A percentile compares a stretch with the other conserved stretches of the same genome.
These are phyloP conservation scores for Coilia nasus DNA, from an alignment of 2,797 vertebrate genomes.

Conservation along the genomic window DNA sequence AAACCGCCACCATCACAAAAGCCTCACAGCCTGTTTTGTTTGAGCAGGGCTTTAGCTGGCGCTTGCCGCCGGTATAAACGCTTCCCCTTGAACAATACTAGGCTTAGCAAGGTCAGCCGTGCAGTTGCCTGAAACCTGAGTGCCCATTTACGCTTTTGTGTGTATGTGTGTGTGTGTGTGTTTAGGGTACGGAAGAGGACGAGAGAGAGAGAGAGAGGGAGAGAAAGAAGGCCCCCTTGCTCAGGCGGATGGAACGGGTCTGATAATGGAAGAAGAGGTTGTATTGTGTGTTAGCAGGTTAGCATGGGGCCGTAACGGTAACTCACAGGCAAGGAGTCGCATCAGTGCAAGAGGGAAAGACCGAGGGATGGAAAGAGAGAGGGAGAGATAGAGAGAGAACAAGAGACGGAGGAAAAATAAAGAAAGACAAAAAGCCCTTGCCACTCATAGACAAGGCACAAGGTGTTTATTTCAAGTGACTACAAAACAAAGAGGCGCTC, in stretches of 20 bases:
- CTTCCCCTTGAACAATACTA: slow-evolving; percentile 53
- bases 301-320: slow-evolving; percentile 3
- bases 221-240: slow-evolving; percentile 22
- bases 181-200: slow-evolving; percentile 1
- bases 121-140: slow-evolving; percentile 45
- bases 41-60: slow-evolving; percentile 36
- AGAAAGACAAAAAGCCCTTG: neutral
- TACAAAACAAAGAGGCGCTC: neutral
- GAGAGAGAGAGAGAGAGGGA: neutral
- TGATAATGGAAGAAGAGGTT: slow-evolving; percentile 32
- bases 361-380: neutral
- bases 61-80: slow-evolving; percentile 42
- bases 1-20: slow-evolving; percentile 14
- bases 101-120: slow-evolving; percentile 54
- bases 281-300: slow-evolving; percentile 35
- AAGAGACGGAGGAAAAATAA: no score
- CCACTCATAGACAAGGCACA: neutral
- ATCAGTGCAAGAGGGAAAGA: neutral
- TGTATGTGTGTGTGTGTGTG: slow-evolving; percentile 30
- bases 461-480: slow-evolving; percentile 17
- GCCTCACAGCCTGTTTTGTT: slow-evolving; percentile 16
- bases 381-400: neutral
- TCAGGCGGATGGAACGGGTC: slow-evolving; percentile 36
- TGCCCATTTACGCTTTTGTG: slow-evolving; percentile 34
- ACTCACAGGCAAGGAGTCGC: neutral